phyloP scores from a whole-genome alignment of 2,888 invertebrate genomes.

The Antheraea assamensis region DNA sequence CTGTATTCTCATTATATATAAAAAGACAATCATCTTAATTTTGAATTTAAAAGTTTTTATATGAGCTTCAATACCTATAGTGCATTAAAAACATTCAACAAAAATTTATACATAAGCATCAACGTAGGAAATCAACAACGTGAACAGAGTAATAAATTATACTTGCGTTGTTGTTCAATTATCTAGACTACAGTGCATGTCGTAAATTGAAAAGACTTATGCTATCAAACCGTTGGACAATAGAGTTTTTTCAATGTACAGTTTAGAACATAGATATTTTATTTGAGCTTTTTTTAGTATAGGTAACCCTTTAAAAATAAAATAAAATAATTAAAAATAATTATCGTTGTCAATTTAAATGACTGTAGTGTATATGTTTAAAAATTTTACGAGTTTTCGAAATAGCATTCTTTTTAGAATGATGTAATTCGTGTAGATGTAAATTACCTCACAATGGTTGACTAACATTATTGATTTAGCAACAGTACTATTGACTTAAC shows the following conservation, averaged over 20 bases:
- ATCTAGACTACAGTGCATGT: constrained; percentile 39
- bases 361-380: no score
- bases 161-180: constrained; percentile 39
- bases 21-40: not conserved
- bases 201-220: constrained; percentile 40
- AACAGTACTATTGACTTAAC: no score
- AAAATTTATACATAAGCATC: not conserved
- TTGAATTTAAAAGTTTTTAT: not conserved
- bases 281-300: not conserved
- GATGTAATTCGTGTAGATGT: no score
- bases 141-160: constrained; percentile 34
- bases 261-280: not conserved
- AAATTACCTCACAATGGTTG: no score
- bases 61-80: not conserved
- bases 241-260: constrained; percentile 13
- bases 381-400: no score
- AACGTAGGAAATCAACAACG: constrained; percentile 16
- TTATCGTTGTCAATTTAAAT: not conserved
- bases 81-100: not conserved
- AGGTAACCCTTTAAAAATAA: not conserved
- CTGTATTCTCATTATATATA: no score
- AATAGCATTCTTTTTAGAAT: no score
- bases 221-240: constrained; percentile 37
- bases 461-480: no score
- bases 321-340: no score